A percentile compares a stretch with the other conserved stretches of the same genome.
These are phyloP conservation scores for Hermodice carunculata DNA, from an alignment of 2,888 invertebrate species.

Conservation along the genomic window DNA sequence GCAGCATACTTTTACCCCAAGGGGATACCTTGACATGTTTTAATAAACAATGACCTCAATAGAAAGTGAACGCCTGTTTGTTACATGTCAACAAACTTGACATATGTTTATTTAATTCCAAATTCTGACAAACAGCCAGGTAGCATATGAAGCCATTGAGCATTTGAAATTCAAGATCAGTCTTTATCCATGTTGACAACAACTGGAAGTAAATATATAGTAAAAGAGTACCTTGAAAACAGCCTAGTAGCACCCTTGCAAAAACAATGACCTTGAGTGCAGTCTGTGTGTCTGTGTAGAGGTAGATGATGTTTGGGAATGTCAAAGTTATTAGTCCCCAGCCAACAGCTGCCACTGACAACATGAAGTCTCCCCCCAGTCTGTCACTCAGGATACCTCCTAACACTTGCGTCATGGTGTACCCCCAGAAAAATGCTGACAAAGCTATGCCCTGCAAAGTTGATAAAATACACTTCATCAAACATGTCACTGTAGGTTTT, in stretches of 20 bases:
- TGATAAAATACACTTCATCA: too few relatives aligned
- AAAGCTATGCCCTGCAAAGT: conserved; percentile 75
- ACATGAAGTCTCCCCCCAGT: conserved; percentile 78
- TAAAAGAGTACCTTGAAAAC: conserved; percentile 74
- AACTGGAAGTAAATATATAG: too few relatives aligned
- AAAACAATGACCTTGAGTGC: conserved; percentile 75
- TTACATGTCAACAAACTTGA: too few relatives aligned
- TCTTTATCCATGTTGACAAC: too few relatives aligned
- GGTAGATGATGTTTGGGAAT: conserved; percentile 63
- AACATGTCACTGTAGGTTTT: too few relatives aligned
- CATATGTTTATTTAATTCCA: too few relatives aligned
- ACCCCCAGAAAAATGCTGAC: conserved; percentile 83
- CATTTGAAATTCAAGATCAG: background rate
- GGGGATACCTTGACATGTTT: too few relatives aligned
- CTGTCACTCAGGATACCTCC: conserved; percentile 72
- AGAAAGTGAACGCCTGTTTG: too few relatives aligned
- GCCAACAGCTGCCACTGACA: conserved; percentile 75
- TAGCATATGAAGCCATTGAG: background rate
- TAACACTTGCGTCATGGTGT: conserved; percentile 76
- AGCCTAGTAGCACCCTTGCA: conserved; percentile 76
- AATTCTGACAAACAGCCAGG: too few relatives aligned
- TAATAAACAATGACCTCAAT: too few relatives aligned
- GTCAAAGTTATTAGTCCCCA: conserved; percentile 67
- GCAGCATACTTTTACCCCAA: too few relatives aligned
- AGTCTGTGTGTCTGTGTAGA: conserved; percentile 70